Conservation (phyloP, 2,888 invertebrate genomes). For the Cheilosia scutellata region DNA sequence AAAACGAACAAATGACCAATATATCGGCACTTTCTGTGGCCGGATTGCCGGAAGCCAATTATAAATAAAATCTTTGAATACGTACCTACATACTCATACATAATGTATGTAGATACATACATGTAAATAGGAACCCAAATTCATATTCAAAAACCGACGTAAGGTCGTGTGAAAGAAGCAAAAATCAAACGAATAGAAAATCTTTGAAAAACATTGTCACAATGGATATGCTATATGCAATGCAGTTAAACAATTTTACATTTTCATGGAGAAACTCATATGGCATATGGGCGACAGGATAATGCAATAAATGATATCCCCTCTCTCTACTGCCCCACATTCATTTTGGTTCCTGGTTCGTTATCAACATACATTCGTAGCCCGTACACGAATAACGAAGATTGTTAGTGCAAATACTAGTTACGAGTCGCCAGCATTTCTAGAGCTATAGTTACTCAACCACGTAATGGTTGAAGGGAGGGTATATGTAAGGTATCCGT, state of each 20-base stretch:
- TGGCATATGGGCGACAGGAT: conserved; percentile 28
- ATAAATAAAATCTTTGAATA: no score
- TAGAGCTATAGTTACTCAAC: conserved; percentile 5
- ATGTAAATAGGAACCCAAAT: no score
- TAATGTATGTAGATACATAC: not conserved
- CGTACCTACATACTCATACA: no score
- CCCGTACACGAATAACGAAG: not conserved
- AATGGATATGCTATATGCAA: conserved; percentile 4
- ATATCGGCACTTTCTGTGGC: no score
- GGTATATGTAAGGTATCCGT: conserved; percentile 2
- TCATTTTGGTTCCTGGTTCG: not conserved
- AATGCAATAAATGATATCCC: conserved; percentile 34
- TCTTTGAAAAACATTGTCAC: not conserved
- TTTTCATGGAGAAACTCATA: not conserved
- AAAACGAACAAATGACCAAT: no score
- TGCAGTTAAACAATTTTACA: conserved; percentile 14
- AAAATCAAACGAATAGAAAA: conserved; percentile 11
- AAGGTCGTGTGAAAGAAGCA: not conserved
- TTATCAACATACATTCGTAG: not conserved
- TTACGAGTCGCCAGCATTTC: not conserved
- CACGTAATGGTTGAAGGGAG: not conserved
- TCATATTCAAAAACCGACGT: not conserved
- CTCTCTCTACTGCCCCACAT: not conserved
- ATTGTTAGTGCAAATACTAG: not conserved
- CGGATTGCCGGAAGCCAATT: no score